phyloP scores from a whole-genome alignment of 2,888 invertebrate genomes.

The Drosophila imparisetae region DNA sequence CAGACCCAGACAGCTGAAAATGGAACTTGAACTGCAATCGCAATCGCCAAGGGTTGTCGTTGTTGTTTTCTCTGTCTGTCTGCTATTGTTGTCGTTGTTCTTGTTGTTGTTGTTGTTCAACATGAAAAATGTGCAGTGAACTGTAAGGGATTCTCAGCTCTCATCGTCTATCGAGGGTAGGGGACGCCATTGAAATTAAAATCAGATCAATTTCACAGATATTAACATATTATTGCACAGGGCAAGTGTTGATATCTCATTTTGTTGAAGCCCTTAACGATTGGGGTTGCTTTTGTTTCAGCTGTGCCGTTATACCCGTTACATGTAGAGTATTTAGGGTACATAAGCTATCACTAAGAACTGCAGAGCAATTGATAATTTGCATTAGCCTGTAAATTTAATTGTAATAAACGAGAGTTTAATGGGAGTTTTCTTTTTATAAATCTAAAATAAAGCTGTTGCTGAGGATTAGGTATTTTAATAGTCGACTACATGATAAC shows the following conservation, averaged over 20 bases:
- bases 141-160: slow-evolving; percentile 67
- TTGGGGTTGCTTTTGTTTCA: slow-evolving; percentile 63
- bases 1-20: slow-evolving; percentile 63
- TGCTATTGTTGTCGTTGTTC: slow-evolving; percentile 41
- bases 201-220: slow-evolving; percentile 79
- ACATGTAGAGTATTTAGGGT: not conserved
- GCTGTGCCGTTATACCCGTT: slow-evolving; percentile 8
- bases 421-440: no score
- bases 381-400: not conserved
- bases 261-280: slow-evolving; percentile 20
- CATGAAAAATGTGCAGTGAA: slow-evolving; percentile 66
- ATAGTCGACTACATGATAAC: slow-evolving; percentile 4
- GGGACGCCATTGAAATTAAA: slow-evolving; percentile 70
- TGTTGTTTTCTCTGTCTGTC: slow-evolving; percentile 10
- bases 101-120: slow-evolving; percentile 36
- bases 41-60: slow-evolving; percentile 52
- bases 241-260: slow-evolving; percentile 65
- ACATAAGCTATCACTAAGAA: slow-evolving; percentile 5
- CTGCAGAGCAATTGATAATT: not conserved
- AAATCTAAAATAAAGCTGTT: no score
- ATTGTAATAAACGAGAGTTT: not conserved
- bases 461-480: slow-evolving; percentile 2
- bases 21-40: slow-evolving; percentile 41
- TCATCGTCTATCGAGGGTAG: slow-evolving; percentile 8
- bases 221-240: slow-evolving; percentile 64